Conservation (phyloP, 2,888 invertebrate genomes). For the Synergus laeviventris region DNA sequence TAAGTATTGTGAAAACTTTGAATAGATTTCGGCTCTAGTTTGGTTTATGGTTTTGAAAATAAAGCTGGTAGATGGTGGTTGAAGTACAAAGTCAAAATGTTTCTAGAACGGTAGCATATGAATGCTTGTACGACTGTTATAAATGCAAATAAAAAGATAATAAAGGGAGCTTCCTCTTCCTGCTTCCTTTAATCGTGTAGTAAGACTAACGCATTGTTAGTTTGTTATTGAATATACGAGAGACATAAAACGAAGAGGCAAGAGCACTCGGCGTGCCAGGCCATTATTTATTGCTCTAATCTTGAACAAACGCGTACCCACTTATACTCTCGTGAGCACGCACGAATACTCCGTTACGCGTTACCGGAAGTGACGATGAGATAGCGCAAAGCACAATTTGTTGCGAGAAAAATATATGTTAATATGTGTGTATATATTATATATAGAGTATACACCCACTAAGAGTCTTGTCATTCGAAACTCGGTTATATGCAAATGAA, state of each 20-base stretch:
- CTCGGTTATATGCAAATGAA: no score
- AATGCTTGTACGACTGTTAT: constrained; percentile 13
- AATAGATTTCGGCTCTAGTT: not conserved
- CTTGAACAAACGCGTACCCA: constrained; percentile 50
- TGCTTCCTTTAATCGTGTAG: constrained; percentile 22
- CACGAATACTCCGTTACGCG: constrained; percentile 39
- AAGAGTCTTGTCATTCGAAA: not conserved
- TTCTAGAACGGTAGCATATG: not conserved
- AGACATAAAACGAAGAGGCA: constrained; percentile 34
- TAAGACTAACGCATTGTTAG: constrained; percentile 28
- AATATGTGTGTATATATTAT: not conserved
- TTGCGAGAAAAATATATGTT: constrained; percentile 41
- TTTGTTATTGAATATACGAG: constrained; percentile 38
- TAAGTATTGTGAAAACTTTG: not conserved
- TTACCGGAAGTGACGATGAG: constrained; percentile 36
- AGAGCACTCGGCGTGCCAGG: constrained; percentile 42
- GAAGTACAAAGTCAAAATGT: constrained; percentile 5
- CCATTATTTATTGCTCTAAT: constrained; percentile 60
- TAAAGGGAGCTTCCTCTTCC: constrained; percentile 35
- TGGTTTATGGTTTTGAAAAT: not conserved
- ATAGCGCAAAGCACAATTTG: constrained; percentile 44
- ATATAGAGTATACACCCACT: no score
- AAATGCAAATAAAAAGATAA: constrained; percentile 24
- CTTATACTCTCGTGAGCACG: constrained; percentile 39
- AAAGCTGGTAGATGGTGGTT: not conserved